A percentile compares a stretch with the other conserved stretches of the same genome.
These are phyloP conservation scores for Coelopa pilipes DNA, from an alignment of 2,888 invertebrate species.

Conservation along the genomic window DNA sequence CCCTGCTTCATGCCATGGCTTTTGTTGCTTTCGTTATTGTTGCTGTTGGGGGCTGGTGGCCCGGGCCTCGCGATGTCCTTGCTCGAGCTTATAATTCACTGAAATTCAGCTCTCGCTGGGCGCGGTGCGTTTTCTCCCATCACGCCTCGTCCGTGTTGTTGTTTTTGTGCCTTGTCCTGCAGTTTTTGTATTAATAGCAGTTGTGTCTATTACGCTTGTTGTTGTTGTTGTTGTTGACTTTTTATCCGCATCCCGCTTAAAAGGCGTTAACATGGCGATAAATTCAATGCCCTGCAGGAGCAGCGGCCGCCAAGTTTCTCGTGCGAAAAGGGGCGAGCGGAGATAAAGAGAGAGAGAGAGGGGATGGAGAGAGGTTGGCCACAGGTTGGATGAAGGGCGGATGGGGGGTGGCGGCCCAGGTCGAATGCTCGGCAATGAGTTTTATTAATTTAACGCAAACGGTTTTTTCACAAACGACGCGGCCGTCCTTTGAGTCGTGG, in stretches of 20 bases:
- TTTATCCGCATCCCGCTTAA: not conserved
- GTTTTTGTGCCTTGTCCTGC: not conserved
- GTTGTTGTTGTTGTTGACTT: not conserved
- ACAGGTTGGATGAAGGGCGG: too few relatives aligned
- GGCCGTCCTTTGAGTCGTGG: too few relatives aligned
- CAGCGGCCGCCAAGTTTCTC: not conserved
- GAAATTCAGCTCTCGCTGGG: conserved; percentile 1
- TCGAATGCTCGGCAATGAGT: too few relatives aligned
- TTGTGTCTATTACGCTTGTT: not conserved
- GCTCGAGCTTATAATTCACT: conserved; percentile 14
- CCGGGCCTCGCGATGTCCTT: not conserved
- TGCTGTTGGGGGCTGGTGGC: not conserved
- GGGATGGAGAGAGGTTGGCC: too few relatives aligned
- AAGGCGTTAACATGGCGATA: conserved; percentile 17
- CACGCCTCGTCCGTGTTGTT: conserved; percentile 2
- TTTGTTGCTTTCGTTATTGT: too few relatives aligned
- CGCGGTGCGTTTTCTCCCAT: not conserved
- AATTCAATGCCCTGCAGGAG: not conserved
- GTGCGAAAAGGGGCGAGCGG: too few relatives aligned
- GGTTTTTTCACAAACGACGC: too few relatives aligned
- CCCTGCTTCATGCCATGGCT: too few relatives aligned
- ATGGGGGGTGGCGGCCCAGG: too few relatives aligned
- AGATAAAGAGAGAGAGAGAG: too few relatives aligned
- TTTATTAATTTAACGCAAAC: too few relatives aligned
- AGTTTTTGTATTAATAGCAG: not conserved